Conservation (phyloP, 1,140 invertebrate species). For the Aleiodes sp. region DNA sequence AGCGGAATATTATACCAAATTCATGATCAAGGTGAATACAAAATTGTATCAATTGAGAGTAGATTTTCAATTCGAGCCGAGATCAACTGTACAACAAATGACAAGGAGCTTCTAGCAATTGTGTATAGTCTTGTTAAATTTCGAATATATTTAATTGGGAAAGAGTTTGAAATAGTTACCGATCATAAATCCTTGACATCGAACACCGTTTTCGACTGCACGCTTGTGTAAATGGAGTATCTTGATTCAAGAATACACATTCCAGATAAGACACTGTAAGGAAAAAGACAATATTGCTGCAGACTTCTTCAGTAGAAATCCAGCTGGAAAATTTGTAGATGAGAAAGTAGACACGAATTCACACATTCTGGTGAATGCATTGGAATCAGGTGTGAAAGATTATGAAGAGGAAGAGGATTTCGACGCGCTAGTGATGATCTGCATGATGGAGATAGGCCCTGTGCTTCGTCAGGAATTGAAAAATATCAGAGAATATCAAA, state of each 20-base stretch:
- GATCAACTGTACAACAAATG: constrained; percentile 25
- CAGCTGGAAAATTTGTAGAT: not conserved
- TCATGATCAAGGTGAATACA: not conserved
- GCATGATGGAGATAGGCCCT: no score
- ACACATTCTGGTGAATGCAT: no score
- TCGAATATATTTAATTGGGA: constrained; percentile 14
- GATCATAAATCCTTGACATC: constrained; percentile 24
- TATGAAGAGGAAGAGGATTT: no score
- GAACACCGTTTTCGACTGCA: not conserved
- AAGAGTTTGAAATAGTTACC: constrained; percentile 6
- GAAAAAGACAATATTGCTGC: no score
- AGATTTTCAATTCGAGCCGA: constrained; percentile 17
- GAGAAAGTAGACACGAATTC: no score
- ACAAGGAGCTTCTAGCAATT: constrained; percentile 30
- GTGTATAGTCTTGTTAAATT: constrained; percentile 21
- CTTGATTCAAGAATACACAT: constrained; percentile 5
- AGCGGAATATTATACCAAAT: not conserved
- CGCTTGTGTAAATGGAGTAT: not conserved
- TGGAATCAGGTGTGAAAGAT: no score
- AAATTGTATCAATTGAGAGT: not conserved
- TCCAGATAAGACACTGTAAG: constrained; percentile 6
- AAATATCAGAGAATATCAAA: no score
- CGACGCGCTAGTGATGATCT: no score
- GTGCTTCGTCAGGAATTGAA: no score
- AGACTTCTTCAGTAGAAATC: constrained; percentile 18